phyloP scores from a whole-genome alignment of 2,888 invertebrate genomes.

The Physocephala rufipes region DNA sequence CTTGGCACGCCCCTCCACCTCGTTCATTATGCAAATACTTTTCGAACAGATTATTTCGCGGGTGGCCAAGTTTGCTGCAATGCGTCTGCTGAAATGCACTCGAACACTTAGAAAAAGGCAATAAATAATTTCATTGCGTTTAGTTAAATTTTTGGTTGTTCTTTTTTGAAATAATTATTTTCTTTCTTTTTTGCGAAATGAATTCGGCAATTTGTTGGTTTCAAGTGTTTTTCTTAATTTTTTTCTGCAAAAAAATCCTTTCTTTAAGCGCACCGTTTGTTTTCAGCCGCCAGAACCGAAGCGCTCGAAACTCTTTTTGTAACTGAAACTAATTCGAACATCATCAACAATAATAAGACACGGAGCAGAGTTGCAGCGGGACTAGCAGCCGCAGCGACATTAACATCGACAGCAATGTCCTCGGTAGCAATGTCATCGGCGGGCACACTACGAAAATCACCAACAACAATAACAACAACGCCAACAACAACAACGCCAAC shows the following conservation, averaged over 20 bases:
- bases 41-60: no score
- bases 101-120: neutral
- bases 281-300: conserved; percentile 47
- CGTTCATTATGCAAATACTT: conserved; percentile 52
- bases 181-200: conserved; percentile 30
- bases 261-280: conserved; percentile 24
- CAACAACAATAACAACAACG: conserved; percentile 30
- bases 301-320: conserved; percentile 56
- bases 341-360: conserved; percentile 46
- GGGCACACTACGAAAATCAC: no score
- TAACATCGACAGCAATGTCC: conserved; percentile 16
- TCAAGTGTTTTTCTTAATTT: conserved; percentile 20
- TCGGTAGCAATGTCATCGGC: no score
- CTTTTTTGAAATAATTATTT: conserved; percentile 26
- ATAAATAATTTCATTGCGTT: neutral
- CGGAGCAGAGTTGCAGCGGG: neutral
- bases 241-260: neutral
- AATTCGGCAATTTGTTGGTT: no score
- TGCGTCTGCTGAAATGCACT: neutral
- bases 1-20: no score
- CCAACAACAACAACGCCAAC: no score
- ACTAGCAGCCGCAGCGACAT: conserved; percentile 24
- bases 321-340: conserved; percentile 54
- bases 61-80: conserved; percentile 40
- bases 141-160: conserved; percentile 28